Conservation (phyloP, 2,113 vertebrate species). For the Excalfactoria chinensis region DNA sequence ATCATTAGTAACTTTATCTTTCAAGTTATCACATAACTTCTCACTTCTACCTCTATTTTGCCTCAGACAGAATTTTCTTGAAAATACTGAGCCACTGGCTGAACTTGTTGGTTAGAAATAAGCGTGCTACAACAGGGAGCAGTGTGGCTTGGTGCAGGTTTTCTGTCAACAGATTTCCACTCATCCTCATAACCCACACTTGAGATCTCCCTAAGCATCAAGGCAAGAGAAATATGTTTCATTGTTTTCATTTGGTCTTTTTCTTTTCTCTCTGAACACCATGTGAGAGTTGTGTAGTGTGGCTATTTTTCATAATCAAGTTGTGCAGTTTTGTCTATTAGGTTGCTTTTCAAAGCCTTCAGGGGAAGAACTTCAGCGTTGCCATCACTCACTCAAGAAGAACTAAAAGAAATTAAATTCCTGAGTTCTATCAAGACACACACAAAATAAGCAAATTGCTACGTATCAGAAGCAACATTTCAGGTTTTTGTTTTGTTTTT, state of each 20-base stretch:
- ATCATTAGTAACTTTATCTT: neutral
- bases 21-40: neutral
- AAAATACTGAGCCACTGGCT: neutral
- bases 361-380: neutral
- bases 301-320: neutral
- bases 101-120: neutral
- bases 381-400: neutral
- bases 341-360: neutral
- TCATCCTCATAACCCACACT: neutral
- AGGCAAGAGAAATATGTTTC: neutral
- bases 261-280: neutral
- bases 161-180: neutral
- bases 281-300: rapidly evolving
- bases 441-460: neutral
- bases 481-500: neutral
- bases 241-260: neutral
- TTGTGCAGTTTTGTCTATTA: neutral
- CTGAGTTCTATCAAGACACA: neutral
- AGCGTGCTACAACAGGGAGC: neutral
- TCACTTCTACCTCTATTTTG: neutral
- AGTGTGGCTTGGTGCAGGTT: neutral
- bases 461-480: neutral
- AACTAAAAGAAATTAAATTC: neutral
- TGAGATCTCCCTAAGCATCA: neutral
- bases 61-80: neutral